phyloP scores from a whole-genome alignment of 2,797 vertebrate genomes.

The Premnoplex brunnescens region DNA sequence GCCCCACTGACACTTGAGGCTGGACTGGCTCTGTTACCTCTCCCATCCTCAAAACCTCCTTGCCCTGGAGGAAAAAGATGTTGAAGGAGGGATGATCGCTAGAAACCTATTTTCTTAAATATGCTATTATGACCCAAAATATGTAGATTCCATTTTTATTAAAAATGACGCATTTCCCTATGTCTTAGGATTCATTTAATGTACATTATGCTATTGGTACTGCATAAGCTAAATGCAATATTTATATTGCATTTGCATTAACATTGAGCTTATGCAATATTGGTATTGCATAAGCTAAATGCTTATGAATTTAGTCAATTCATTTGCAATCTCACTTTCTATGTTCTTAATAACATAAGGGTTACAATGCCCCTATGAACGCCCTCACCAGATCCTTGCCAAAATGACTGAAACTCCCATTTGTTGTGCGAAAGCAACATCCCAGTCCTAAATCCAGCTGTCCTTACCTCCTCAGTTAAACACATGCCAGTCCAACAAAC shows the following conservation, averaged over 20 bases:
- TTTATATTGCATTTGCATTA: constrained; percentile 22
- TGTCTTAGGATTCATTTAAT: not conserved
- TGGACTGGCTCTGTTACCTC: not conserved
- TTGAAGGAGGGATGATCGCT: not conserved
- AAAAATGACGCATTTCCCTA: not conserved
- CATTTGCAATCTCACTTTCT: not conserved
- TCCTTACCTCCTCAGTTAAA: not conserved
- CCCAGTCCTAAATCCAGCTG: not conserved
- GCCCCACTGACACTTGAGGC: rapidly evolving
- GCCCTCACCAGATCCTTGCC: not conserved
- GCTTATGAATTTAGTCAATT: not conserved
- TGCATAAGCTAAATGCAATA: constrained; percentile 15
- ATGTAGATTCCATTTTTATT: not conserved
- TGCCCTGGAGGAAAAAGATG: not conserved
- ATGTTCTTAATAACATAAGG: not conserved
- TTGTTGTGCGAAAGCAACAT: not conserved
- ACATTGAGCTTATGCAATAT: not conserved
- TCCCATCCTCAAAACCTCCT: not conserved
- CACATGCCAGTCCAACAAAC: not conserved
- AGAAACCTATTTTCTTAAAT: not conserved
- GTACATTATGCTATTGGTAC: not conserved
- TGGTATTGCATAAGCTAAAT: constrained; percentile 1
- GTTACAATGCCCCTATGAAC: not conserved
- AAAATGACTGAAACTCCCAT: not conserved
- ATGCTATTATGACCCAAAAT: not conserved